Evolutionary conservation across 2,113 vertebrate species (phyloP).

Genomic region (Rhizomys pruinosus): DNA sequence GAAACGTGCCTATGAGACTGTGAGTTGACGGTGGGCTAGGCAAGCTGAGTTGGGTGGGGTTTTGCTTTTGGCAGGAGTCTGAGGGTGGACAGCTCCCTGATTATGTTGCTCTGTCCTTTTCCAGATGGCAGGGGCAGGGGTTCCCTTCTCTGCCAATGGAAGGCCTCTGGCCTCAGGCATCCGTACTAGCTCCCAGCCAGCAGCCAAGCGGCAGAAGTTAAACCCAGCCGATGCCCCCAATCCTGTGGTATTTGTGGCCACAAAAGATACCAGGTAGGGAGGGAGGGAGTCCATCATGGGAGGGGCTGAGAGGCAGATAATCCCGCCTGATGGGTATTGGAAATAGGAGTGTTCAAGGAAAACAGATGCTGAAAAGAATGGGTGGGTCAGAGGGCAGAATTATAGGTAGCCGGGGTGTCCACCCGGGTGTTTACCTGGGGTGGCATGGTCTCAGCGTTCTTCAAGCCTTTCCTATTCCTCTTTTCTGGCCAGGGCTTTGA

Average conservation of each 20-base stretch:
- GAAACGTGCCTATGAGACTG: constrained; percentile 92
- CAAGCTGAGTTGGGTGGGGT: not conserved
- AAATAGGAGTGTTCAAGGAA: not conserved
- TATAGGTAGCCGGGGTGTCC: too few relatives aligned
- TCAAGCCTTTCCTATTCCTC: not conserved
- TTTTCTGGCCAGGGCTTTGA: constrained; percentile 87
- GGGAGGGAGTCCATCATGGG: not conserved
- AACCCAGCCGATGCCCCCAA: constrained; percentile 95
- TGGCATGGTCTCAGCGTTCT: not conserved
- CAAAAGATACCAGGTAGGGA: constrained; percentile 94
- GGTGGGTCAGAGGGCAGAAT: not conserved
- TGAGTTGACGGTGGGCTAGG: constrained; percentile 80
- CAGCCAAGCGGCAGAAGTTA: constrained; percentile 94
- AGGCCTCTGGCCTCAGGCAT: constrained; percentile 92
- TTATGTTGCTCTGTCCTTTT: not conserved
- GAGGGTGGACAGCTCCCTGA: not conserved
- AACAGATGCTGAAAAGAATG: not conserved
- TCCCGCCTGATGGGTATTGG: not conserved
- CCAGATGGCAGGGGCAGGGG: constrained; percentile 82
- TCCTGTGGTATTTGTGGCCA: constrained; percentile 96
- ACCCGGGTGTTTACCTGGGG: not conserved
- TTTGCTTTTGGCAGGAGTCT: not conserved
- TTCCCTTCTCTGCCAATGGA: constrained; percentile 93
- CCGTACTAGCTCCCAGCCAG: constrained; percentile 92
- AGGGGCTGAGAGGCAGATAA: not conserved